Conservation (phyloP, 2,797 vertebrate species). For the Rhodeus uyekii region DNA sequence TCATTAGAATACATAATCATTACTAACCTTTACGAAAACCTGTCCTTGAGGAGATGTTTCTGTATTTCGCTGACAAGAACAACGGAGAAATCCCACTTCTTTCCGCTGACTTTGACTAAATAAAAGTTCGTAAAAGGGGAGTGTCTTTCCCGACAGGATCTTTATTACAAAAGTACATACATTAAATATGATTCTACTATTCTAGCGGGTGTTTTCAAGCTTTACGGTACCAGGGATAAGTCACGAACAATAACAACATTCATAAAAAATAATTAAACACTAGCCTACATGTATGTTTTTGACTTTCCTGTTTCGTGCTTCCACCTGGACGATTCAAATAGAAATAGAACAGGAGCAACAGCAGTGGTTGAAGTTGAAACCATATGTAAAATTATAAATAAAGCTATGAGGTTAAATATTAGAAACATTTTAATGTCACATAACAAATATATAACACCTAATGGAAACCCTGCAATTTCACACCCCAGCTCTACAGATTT, state of each 20-base stretch:
- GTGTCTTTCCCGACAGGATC: neutral
- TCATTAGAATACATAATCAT: neutral
- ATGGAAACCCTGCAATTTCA: neutral
- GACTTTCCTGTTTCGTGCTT: neutral
- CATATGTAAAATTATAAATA: neutral
- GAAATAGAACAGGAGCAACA: neutral
- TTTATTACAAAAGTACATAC: neutral
- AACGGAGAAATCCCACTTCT: neutral
- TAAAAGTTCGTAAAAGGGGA: neutral
- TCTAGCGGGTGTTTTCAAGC: neutral
- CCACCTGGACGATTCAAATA: neutral
- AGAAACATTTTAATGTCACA: neutral
- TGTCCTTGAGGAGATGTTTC: neutral
- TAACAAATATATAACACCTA: neutral
- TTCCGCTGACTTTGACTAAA: neutral
- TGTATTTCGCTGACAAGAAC: neutral
- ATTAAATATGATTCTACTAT: neutral
- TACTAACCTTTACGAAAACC: conserved; percentile 12
- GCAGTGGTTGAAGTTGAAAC: too few species aligned
- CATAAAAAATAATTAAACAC: neutral
- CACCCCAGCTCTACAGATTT: neutral
- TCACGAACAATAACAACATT: neutral
- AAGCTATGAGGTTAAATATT: neutral
- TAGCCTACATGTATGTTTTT: neutral
- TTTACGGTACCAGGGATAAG: neutral